phyloP scores from a whole-genome alignment of 2,888 invertebrate genomes.

The Drosophila fungiperda region DNA sequence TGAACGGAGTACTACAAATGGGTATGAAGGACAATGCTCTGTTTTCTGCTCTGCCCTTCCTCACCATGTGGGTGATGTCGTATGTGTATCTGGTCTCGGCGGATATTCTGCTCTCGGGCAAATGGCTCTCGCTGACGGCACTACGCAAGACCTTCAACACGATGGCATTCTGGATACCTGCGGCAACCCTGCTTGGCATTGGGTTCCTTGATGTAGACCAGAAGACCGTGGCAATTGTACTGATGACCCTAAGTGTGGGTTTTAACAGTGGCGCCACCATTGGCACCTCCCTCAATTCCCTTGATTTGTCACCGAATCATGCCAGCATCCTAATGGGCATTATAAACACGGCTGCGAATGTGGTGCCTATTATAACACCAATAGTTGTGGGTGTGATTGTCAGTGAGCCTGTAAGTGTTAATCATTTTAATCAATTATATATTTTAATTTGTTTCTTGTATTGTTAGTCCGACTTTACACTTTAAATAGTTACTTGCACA shows the following conservation, averaged over 20 bases:
- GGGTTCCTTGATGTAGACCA: slow-evolving; percentile 85
- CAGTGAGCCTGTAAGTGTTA: slow-evolving; percentile 57
- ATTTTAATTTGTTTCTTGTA: slow-evolving; percentile 28
- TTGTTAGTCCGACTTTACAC: no score
- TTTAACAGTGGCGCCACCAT: slow-evolving; percentile 79
- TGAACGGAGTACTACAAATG: slow-evolving; percentile 87
- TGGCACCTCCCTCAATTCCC: slow-evolving; percentile 86
- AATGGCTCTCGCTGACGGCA: slow-evolving; percentile 79
- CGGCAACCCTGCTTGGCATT: slow-evolving; percentile 86
- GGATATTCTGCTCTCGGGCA: slow-evolving; percentile 84
- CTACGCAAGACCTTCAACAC: slow-evolving; percentile 76
- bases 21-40: slow-evolving; percentile 86
- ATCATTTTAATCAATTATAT: background rate
- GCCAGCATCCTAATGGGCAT: slow-evolving; percentile 89
- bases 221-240: slow-evolving; percentile 84
- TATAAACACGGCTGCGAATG: slow-evolving; percentile 87
- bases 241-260: slow-evolving; percentile 87
- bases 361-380: slow-evolving; percentile 88
- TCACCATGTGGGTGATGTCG: slow-evolving; percentile 86
- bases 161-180: slow-evolving; percentile 86
- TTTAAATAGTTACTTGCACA: no score
- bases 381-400: slow-evolving; percentile 86
- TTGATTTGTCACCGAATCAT: slow-evolving; percentile 89
- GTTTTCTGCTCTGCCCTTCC: slow-evolving; percentile 86
- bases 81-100: slow-evolving; percentile 85